Evolutionary conservation across 2,888 invertebrate genomes (phyloP).

Genomic region (Pemphredon lugubris): DNA sequence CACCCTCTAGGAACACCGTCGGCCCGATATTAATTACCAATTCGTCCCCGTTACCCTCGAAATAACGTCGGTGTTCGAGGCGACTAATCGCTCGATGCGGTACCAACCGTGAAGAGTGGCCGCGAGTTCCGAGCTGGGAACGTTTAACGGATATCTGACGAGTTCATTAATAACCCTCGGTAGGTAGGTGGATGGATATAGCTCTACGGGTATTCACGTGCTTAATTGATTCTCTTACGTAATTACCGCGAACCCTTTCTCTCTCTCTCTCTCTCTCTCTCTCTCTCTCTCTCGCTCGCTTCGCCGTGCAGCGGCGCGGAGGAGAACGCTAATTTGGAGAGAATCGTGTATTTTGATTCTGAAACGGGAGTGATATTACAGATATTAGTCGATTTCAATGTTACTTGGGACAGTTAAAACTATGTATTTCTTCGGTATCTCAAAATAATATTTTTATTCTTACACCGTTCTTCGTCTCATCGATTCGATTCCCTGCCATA

Average conservation of each 20-base stretch:
- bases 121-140: constrained; percentile 59
- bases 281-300: constrained; percentile 9
- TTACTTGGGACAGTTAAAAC: too few species aligned
- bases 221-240: constrained; percentile 73
- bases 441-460: too few species aligned
- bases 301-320: too few species aligned
- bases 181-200: constrained; percentile 61
- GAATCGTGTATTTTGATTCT: too few species aligned
- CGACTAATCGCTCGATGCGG: constrained; percentile 50
- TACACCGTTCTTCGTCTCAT: too few species aligned
- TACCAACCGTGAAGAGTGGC: constrained; percentile 25
- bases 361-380: too few species aligned
- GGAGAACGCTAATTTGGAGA: too few species aligned
- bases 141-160: constrained; percentile 74
- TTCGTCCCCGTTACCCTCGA: constrained; percentile 53
- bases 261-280: too few species aligned
- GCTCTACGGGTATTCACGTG: constrained; percentile 64
- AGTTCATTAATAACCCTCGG: constrained; percentile 75
- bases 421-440: too few species aligned
- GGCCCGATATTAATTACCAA: constrained; percentile 61
- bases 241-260: constrained; percentile 63
- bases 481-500: too few species aligned
- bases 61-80: constrained; percentile 38
- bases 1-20: constrained; percentile 34
- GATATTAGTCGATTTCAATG: too few species aligned